These are phyloP conservation scores for Luehdorfia chinensis DNA, from an alignment of 1,140 invertebrate genomes.

Conservation along the genomic window DNA sequence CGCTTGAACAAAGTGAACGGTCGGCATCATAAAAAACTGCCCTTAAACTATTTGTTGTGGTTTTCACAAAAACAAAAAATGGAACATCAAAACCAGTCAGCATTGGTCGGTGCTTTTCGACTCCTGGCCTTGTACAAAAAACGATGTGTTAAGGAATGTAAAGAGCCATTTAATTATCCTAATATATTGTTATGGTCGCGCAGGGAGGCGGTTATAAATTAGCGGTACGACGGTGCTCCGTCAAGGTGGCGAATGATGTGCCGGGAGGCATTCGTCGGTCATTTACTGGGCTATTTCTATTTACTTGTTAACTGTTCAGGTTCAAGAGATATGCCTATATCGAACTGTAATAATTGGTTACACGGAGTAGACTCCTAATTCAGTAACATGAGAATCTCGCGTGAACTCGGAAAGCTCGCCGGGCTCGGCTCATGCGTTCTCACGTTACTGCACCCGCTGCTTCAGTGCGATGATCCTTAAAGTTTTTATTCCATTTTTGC, in stretches of 20 bases:
- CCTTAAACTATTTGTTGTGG: conserved; percentile 70
- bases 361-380: not conserved
- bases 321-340: too few relatives aligned
- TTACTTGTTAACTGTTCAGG: too few relatives aligned
- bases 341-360: too few relatives aligned
- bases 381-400: conserved; percentile 3
- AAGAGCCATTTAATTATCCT: conserved; percentile 77
- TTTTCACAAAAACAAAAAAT: conserved; percentile 66
- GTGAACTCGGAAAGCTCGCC: conserved; percentile 4
- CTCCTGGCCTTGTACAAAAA: conserved; percentile 70
- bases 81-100: conserved; percentile 66
- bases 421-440: conserved; percentile 26
- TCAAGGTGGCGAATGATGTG: conserved; percentile 47
- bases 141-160: conserved; percentile 76
- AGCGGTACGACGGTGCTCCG: conserved; percentile 27
- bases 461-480: conserved; percentile 63
- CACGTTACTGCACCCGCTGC: conserved; percentile 47
- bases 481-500: conserved; percentile 66
- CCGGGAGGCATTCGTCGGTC: conserved; percentile 17
- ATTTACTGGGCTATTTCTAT: conserved; percentile 1
- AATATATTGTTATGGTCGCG: conserved; percentile 72
- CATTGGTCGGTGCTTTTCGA: conserved; percentile 73
- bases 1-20: conserved; percentile 26
- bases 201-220: conserved; percentile 47
- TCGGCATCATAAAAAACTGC: conserved; percentile 55